Percentiles rank a stretch among this genome's conserved stretches.
Evolutionary conservation across 1,140 invertebrate genomes (phyloP).

Genomic region (Drosophila cardini): DNA sequence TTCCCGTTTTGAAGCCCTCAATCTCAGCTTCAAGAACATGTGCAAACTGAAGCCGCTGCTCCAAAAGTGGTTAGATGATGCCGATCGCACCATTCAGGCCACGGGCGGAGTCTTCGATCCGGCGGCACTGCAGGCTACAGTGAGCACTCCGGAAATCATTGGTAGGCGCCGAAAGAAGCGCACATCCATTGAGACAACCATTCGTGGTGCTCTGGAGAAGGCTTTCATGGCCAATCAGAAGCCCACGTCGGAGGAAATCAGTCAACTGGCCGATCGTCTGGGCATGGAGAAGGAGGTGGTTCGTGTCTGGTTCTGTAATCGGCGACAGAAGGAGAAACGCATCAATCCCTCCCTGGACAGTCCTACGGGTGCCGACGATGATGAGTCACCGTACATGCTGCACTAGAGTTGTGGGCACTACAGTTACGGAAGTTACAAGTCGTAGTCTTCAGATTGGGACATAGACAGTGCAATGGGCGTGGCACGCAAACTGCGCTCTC

Average conservation of each 20-base stretch:
- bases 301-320: conserved; percentile 98
- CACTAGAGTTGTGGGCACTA: conserved; percentile 45
- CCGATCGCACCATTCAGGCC: conserved; percentile 94
- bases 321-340: conserved; percentile 95
- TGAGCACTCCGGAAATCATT: conserved; percentile 93
- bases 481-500: conserved; percentile 30
- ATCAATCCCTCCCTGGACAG: conserved; percentile 89
- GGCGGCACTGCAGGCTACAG: conserved; percentile 90
- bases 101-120: conserved; percentile 87
- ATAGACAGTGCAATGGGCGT: conserved; percentile 69
- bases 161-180: conserved; percentile 97
- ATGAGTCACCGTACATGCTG: conserved; percentile 79
- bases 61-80: conserved; percentile 99
- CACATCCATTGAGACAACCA: conserved; percentile 98
- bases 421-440: background rate
- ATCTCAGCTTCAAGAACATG: conserved; percentile 99
- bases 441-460: conserved; percentile 34
- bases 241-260: conserved; percentile 98
- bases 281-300: conserved; percentile 99
- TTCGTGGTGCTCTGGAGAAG: conserved; percentile 96
- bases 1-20: conserved; percentile 98
- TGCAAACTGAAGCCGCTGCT: conserved; percentile 99
- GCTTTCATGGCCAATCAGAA: conserved; percentile 98
- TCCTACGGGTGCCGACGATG: conserved; percentile 77
- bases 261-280: conserved; percentile 94